These are phyloP conservation scores for Netelia virgata DNA, from an alignment of 2,888 invertebrate species.

Conservation along the genomic window DNA sequence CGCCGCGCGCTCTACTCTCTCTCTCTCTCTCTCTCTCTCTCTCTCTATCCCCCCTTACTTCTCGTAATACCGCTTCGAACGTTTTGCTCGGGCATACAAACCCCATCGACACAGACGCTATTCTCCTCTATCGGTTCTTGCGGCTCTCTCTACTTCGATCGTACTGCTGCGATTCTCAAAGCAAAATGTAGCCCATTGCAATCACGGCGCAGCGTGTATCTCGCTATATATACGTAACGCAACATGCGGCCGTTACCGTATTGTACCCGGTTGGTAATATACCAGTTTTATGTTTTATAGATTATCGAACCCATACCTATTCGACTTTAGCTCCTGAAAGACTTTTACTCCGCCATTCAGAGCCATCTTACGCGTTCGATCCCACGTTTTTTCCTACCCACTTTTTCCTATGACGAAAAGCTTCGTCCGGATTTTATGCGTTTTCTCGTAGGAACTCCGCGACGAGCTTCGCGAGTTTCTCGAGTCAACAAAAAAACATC, in stretches of 20 bases:
- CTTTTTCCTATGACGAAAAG: conserved; percentile 35
- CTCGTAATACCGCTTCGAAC: conserved; percentile 40
- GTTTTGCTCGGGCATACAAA: conserved; percentile 31
- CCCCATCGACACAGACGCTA: conserved; percentile 46
- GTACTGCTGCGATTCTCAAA: conserved; percentile 8
- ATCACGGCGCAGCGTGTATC: conserved; percentile 16
- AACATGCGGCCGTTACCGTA: conserved; percentile 38
- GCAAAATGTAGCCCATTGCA: conserved; percentile 30
- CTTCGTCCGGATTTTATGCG: conserved; percentile 7
- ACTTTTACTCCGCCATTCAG: conserved; percentile 43
- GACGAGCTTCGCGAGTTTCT: conserved; percentile 11
- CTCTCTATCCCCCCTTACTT: conserved; percentile 2
- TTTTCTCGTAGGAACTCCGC: conserved; percentile 8
- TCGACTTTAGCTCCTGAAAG: conserved; percentile 30
- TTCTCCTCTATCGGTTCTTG: conserved; percentile 49
- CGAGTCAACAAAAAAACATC: too few species aligned
- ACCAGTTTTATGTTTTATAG: conserved; percentile 51
- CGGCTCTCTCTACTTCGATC: background rate
- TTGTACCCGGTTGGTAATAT: conserved; percentile 35
- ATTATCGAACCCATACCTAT: conserved; percentile 30
- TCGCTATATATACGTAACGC: background rate
- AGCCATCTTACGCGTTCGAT: conserved; percentile 59
- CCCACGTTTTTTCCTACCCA: conserved; percentile 65
- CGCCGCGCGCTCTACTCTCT: conserved; percentile 47
- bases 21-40: conserved; percentile 27